Evolutionary conservation across 2,888 invertebrate species (phyloP).

Genomic region (Timema podura): DNA sequence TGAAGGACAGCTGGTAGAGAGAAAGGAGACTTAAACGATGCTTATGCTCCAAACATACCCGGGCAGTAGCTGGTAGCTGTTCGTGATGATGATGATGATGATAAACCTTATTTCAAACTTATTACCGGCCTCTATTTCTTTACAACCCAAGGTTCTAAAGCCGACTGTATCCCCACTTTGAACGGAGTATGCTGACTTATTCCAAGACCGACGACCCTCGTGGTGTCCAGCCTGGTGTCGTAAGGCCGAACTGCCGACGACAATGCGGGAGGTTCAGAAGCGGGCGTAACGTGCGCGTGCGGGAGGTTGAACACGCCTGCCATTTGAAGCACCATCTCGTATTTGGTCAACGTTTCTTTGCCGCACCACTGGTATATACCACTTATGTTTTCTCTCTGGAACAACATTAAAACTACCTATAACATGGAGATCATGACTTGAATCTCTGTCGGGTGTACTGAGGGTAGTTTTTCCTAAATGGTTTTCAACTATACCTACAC

Average conservation of each 20-base stretch:
- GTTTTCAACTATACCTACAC: too few species aligned
- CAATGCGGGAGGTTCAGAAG: constrained; percentile 38
- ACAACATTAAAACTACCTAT: not conserved
- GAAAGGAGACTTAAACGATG: too few species aligned
- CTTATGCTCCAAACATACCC: too few species aligned
- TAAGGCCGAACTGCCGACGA: constrained; percentile 42
- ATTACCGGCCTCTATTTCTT: too few species aligned
- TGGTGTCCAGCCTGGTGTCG: constrained; percentile 43
- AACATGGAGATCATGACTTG: too few species aligned
- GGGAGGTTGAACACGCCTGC: constrained; percentile 44
- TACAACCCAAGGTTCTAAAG: constrained; percentile 33
- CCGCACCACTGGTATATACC: constrained; percentile 52
- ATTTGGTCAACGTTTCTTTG: constrained; percentile 49
- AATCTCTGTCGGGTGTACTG: too few species aligned
- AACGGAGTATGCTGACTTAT: constrained; percentile 43
- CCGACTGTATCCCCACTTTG: constrained; percentile 39
- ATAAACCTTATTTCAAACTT: too few species aligned
- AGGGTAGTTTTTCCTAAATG: too few species aligned
- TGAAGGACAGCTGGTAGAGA: too few species aligned
- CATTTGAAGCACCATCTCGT: constrained; percentile 48
- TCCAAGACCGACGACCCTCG: constrained; percentile 41
- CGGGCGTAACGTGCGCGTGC: constrained; percentile 42
- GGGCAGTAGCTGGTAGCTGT: too few species aligned
- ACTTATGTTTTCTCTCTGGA: constrained; percentile 33
- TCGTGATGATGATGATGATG: too few species aligned